Evolutionary conservation across 2,888 invertebrate genomes (phyloP).

Genomic region (Lasioglossum oenotherae): DNA sequence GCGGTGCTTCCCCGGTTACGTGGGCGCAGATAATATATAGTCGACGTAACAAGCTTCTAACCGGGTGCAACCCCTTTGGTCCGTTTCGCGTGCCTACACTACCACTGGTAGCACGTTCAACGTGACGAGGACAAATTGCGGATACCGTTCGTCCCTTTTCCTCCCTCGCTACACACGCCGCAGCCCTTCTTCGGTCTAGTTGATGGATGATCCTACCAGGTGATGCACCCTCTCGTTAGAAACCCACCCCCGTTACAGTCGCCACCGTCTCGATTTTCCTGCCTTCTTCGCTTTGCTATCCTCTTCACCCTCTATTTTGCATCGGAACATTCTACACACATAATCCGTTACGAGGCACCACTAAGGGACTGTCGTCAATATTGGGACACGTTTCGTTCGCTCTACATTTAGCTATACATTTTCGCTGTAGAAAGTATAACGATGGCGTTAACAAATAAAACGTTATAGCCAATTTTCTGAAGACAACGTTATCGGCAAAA

Average conservation of each 20-base stretch:
- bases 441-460: too few species aligned
- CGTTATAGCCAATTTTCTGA: too few species aligned
- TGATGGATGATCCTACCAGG: constrained; percentile 81
- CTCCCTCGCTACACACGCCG: constrained; percentile 63
- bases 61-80: constrained; percentile 69
- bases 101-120: constrained; percentile 49
- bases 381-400: too few species aligned
- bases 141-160: constrained; percentile 60
- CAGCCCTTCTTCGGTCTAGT: constrained; percentile 63
- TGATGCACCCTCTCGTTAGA: constrained; percentile 75
- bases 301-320: not conserved
- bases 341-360: too few species aligned
- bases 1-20: constrained; percentile 48
- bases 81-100: constrained; percentile 56
- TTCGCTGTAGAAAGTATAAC: too few species aligned
- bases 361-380: too few species aligned
- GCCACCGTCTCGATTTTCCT: not conserved
- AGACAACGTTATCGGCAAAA: too few species aligned
- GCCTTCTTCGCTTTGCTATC: not conserved
- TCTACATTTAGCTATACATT: too few species aligned
- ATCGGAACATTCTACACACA: not conserved
- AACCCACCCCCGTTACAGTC: constrained; percentile 57
- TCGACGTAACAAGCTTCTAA: constrained; percentile 70
- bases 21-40: constrained; percentile 69
- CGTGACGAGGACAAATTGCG: constrained; percentile 80